A percentile compares a stretch with the other conserved stretches of the same genome.
Evolutionary conservation across 2,888 invertebrate genomes (phyloP).

Genomic region (Pristionchus entomophagus): DNA sequence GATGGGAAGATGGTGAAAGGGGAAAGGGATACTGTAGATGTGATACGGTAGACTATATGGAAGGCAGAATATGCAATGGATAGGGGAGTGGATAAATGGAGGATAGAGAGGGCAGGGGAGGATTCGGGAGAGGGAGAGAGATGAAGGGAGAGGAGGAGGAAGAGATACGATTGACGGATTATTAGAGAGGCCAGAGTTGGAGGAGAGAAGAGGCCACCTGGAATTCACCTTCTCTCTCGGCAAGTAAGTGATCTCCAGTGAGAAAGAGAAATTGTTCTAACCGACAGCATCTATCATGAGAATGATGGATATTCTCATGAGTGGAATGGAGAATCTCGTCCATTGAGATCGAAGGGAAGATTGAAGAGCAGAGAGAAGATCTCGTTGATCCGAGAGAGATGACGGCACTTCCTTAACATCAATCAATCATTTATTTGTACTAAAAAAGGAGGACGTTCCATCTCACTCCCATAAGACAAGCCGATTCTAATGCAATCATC

Average conservation of each 20-base stretch:
- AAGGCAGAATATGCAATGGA: constrained; percentile 37
- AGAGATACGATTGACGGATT: constrained; percentile 34
- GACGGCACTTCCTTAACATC: constrained; percentile 15
- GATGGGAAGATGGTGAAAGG: constrained; percentile 20
- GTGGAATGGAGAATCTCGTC: constrained; percentile 66
- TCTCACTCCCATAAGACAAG: not conserved
- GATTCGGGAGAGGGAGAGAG: constrained; percentile 28
- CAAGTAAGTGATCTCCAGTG: too few species aligned
- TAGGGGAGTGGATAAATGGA: constrained; percentile 20
- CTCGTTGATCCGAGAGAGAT: constrained; percentile 22
- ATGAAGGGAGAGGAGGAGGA: constrained; percentile 46
- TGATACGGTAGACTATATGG: constrained; percentile 27
- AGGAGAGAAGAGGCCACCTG: constrained; percentile 38
- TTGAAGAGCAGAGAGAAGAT: constrained; percentile 57
- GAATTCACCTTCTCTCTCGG: not conserved
- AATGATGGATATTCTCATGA: constrained; percentile 62
- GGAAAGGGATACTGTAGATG: constrained; percentile 23
- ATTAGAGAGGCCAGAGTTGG: constrained; percentile 42
- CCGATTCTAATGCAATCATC: not conserved
- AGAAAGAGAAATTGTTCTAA: not conserved
- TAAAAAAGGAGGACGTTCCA: too few species aligned
- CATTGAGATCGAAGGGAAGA: constrained; percentile 60
- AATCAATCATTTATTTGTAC: too few species aligned
- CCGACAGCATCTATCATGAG: constrained; percentile 15
- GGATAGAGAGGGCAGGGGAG: constrained; percentile 36